Base-by-base conservation (phyloP, 2,888 invertebrate species). In the Agapostemon virescens region DNA sequence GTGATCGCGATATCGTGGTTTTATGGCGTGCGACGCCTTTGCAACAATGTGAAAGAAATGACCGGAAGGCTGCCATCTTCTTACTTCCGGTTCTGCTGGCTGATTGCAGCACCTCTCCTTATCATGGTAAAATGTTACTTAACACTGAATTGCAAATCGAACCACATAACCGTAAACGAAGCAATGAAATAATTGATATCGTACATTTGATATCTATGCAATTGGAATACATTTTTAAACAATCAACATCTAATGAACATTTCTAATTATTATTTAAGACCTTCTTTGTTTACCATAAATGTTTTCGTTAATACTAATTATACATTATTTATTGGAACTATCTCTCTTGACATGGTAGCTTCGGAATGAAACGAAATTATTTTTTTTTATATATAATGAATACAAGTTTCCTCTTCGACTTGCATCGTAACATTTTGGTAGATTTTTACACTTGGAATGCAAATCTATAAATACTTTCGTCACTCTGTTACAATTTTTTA, bases 1-100 rank as follows among this genome's bases (percentile, higher is more conserved):
- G 96, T 98, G 69, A 96, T 98, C 73, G 98, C 96, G 13, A 95
- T 98, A 81, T 95, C 97, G 7, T 98, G 98, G 98, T 96, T 97
- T 91, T 98, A 98, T 91, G 98, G 98, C 52, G 96, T 97, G 0
- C 95, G 95, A 76, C 94, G 96, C 87, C 93, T 98, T 79, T 96
- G 97, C 11, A 95, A 95, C 88, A 97, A 98, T 91, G 95, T 98
- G 20, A 96, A 97, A 92, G 97, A 97, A 90, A 98, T 98, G 98
- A 98, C 98, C 42, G 97, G 97, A 86, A 94, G 94, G 45, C 94
- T 95, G 74, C 98, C 98, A 0, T 96, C 96, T 4, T 90, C 96
- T 52, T 98, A 97, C 92, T 96, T 98, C 90, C 95, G 96, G 85
- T 95, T 96, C 85, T 98, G 98, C 91, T 98, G 98, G 98, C 93